Evolutionary conservation across 2,113 vertebrate genomes (phyloP), one percentile per base, ranked within the genome.

Genomic region (Psophia crepitans): DNA sequence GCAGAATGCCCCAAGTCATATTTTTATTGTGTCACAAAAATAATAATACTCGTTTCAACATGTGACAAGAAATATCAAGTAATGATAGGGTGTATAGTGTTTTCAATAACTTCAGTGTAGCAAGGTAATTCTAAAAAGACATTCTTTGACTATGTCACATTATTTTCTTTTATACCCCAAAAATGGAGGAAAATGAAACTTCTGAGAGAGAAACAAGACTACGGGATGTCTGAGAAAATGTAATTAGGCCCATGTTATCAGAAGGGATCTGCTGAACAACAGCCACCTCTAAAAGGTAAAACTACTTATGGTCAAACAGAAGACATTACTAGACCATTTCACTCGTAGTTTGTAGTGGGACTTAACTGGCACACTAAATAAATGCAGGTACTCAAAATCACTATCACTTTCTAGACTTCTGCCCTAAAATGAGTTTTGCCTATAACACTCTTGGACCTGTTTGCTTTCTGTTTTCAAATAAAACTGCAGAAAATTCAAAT

Each of bases 211-310:
- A 51, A 77, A 37, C 8, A 43, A 39, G 7, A 60, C 6, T 35
- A 30, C 7, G 61, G 70, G 21, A 49, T 26, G 8, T 12, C 20
- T 27, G 51, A 6, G 28, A 44, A 79, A 60, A 69, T 6, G 0
- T 32, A 39, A 75, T 8, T 20, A 9, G 2, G 21, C 14, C 4
- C 23, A 18, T 2, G 2, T 0, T n/a, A 32, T 44, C 32, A 57
- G 23, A 81, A 70, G 4, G 3, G 6, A 87, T 66, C 65, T 80
- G 24, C 3, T 77, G 54, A 84, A 73, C 24, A 85, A 26, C 21
- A 37, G 17, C 7, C 15, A 57, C 11, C 8, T 33, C 57, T 43
- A n/a, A 54, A 44, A 41, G 68, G 18, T 13, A 49, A 39, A 83
- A 16, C 5, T 51, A 9, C 14, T 58, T 64, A 20, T 3, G 68